Evolutionary conservation across 2,888 invertebrate genomes (phyloP), one percentile per base, ranked within the genome.

Genomic region (Pandemis heparana): DNA sequence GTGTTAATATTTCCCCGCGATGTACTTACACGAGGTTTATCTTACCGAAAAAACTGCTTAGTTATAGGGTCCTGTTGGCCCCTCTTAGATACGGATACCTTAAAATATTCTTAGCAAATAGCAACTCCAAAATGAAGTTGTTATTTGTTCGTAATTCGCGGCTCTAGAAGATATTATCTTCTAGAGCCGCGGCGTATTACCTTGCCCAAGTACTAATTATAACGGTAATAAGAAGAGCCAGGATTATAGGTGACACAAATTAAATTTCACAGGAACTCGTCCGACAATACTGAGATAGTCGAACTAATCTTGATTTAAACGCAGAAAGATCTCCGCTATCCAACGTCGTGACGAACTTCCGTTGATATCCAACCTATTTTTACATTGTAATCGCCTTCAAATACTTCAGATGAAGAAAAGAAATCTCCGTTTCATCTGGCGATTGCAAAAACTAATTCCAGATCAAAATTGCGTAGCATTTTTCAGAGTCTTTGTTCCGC

Each of bases 381-480:
- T 56, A 59, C 60, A 65, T 69, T 38, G 16, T 23, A 64, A 64
- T 53, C 64, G 53, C 63, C 69, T 70, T 60, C 60, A 74, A 74
- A 74, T 53, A 70, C 74, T 46, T 65, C 64, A 65, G 56, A 64
- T 53, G 51, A 70, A 74, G 64, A 68, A 74, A 74, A 14, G 64
- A 70, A 70, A 74, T 67, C 72, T 65, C 68, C 56, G 59, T 70
- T 70, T 70, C 69, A 65, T 70, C 74, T 65, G 64, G 64, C 70
- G 74, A 74, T 74, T 74, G 74, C 74, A 70, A 74, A 74, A 70
- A 74, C 74, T 74, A 74, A 74, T 74, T 74, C 70, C 74, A 65
- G 74, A 65, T 74, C 69, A 70, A 65, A 74, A 74, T 74, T 70
- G 74, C 74, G 74, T 65, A 70, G 69, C 70, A 65, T 74, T 74